Base-by-base conservation (phyloP, 2,797 vertebrate genomes). In the Rousettus madagascariensis region DNA sequence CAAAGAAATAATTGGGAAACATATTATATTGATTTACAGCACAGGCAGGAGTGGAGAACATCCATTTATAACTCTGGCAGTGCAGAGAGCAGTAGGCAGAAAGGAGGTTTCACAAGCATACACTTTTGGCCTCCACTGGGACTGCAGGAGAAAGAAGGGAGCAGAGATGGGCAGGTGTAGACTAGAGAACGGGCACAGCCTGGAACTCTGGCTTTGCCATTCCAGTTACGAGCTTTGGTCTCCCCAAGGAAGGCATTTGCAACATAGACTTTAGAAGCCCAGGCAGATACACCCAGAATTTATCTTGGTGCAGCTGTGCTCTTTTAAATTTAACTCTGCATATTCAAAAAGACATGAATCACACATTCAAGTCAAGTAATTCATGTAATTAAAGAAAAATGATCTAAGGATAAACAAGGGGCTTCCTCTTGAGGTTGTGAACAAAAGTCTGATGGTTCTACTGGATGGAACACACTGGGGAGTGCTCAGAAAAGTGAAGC, bases 341-440 rank as follows among this genome's bases (percentile, higher is more conserved):
- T 95, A 94, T 95, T 96, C 69, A 80, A 93, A 96, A 85, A 68
- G 49, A 80, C 63, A 95, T 46, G 69, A 96, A 43, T 95, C 83
- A 94, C 91, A 97, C 36, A 91, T 77, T 86, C 46, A 96, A 96
- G 95, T 89, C 63, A 61, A 95, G 61, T 91, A 57, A 96, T 83
- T 88, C 16, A 30, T 80, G 53, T 86, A 96, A 96, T 96, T 97
- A 95, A 96, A 86, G 51, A 87, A 79, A 96, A 95, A 95, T 91
- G 41, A 97, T 66, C n/a, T 86, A 75, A 51, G 9, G 43, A 95
- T 88, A 97, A 86, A 96, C 63, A 92, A 93, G 13, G 59, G 41
- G 61, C 19, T 36, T 66, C 33, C 26, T 93, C 8, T 30, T n/a
- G 65, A 95, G 41, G 24, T 5, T 72, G 15, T 57, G 61, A 92